A percentile compares a stretch with the other conserved stretches of the same genome.
phyloP scores from a whole-genome alignment of 2,113 vertebrate species.

The Eleginops maclovinus region DNA sequence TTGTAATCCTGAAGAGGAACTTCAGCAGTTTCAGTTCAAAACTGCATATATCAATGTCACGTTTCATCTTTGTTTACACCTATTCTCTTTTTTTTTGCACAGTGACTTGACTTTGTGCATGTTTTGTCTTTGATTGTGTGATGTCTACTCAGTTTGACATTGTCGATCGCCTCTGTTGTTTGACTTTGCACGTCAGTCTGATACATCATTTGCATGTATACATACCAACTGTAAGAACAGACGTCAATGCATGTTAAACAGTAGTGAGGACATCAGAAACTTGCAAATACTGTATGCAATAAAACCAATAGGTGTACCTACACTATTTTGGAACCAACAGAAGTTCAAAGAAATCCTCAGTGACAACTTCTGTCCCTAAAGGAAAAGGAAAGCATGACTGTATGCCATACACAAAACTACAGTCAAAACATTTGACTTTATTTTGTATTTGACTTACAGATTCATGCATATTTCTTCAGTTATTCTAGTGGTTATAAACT shows the following conservation, averaged over 20 bases:
- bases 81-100: neutral
- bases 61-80: neutral
- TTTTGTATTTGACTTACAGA: too few relatives aligned
- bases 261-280: neutral
- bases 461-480: too few relatives aligned
- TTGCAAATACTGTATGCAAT: neutral
- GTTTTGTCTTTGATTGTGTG: neutral
- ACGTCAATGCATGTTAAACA: neutral
- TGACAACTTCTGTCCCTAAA: too few relatives aligned
- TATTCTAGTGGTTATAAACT: too few relatives aligned
- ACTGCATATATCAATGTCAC: neutral
- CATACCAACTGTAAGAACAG: constrained; percentile 1
- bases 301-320: neutral
- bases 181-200: neutral
- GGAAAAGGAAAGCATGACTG: too few relatives aligned
- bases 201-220: neutral
- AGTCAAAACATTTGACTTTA: too few relatives aligned
- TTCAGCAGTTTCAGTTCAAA: neutral
- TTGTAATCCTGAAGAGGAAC: too few relatives aligned
- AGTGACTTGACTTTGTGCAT: neutral
- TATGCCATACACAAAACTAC: too few relatives aligned
- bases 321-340: too few relatives aligned
- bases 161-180: neutral
- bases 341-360: too few relatives aligned
- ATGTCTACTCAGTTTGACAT: neutral